Percentiles rank a stretch among this genome's conserved stretches.
These are phyloP conservation scores for Halesus radiatus DNA, from an alignment of 1,140 invertebrate genomes.

Conservation along the genomic window DNA sequence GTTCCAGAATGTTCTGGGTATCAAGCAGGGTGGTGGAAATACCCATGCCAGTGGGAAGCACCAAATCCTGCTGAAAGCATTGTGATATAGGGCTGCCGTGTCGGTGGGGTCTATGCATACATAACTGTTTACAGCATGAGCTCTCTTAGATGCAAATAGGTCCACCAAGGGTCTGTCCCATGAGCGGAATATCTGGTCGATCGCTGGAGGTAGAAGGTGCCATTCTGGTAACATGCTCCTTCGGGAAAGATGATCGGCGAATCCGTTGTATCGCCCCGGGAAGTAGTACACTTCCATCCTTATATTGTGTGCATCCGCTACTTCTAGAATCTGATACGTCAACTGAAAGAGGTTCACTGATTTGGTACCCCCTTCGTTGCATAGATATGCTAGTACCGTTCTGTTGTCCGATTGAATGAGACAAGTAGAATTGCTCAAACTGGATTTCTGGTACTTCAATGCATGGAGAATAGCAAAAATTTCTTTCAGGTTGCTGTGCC, in stretches of 20 bases:
- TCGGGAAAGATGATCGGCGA: slow-evolving; percentile 58
- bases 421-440: slow-evolving; percentile 49
- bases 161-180: slow-evolving; percentile 60
- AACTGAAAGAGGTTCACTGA: slow-evolving; percentile 58
- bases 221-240: slow-evolving; percentile 56
- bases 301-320: slow-evolving; percentile 58
- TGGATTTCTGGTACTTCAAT: slow-evolving; percentile 46
- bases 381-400: too few relatives aligned
- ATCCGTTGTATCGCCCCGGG: slow-evolving; percentile 51
- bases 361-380: too few relatives aligned
- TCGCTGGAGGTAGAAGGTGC: slow-evolving; percentile 55
- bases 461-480: slow-evolving; percentile 59
- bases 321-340: slow-evolving; percentile 57
- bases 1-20: too few relatives aligned
- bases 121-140: slow-evolving; percentile 60
- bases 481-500: slow-evolving; percentile 61
- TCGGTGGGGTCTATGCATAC: too few relatives aligned
- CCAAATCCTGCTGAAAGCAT: too few relatives aligned
- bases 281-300: slow-evolving; percentile 55
- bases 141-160: slow-evolving; percentile 60
- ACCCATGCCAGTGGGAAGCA: too few relatives aligned
- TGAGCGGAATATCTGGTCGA: slow-evolving; percentile 56
- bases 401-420: slow-evolving; percentile 60
- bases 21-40: too few relatives aligned
- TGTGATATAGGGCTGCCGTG: too few relatives aligned